These are phyloP conservation scores for honey bee (Apis mellifera) DNA, from an alignment of 1,140 invertebrate species.

Conservation along the genomic window Amel_HAv3.1 CM009932.2:11042501-11043000, in stretches of 20 bases:
- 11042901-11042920: no score
- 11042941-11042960: no score
- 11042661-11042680: neutral
- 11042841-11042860: no score
- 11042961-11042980: no score
- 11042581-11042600: slow-evolving; percentile 57
- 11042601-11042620: neutral
- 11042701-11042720: slow-evolving; percentile 35
- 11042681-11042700: slow-evolving; percentile 24
- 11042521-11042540: neutral
- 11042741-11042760: neutral
- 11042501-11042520: neutral
- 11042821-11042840: no score
- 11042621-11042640: slow-evolving; percentile 59
- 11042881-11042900: no score
- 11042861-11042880: no score
- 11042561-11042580: slow-evolving; percentile 73
- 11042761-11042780: no score
- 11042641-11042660: neutral
- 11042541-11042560: slow-evolving; percentile 35
- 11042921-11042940: no score
- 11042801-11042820: no score
- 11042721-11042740: neutral
- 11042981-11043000: no score
- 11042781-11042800: no score